Conservation (phyloP, 2,888 invertebrate species). For the Folsomia candida region DNA sequence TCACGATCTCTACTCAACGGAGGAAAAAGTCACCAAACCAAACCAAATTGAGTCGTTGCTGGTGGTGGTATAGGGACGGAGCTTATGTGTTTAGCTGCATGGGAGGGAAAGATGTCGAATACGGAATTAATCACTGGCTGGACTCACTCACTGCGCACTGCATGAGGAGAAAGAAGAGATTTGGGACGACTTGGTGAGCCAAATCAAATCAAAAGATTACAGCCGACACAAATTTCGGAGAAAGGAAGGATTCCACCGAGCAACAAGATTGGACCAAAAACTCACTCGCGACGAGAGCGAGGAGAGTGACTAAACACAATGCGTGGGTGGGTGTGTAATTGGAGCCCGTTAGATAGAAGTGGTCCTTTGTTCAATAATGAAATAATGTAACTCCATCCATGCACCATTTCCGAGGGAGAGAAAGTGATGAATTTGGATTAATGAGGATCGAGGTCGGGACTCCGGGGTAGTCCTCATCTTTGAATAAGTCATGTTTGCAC, state of each 20-base stretch:
- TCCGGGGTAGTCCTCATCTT: neutral
- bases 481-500: neutral
- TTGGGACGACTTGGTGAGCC: neutral
- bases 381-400: too few species aligned
- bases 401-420: too few species aligned
- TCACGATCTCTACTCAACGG: neutral
- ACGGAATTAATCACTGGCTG: neutral
- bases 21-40: neutral
- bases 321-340: too few species aligned
- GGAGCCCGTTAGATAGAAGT: too few species aligned
- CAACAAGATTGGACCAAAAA: too few species aligned
- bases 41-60: neutral
- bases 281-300: too few species aligned
- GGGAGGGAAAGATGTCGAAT: neutral
- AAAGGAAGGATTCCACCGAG: too few species aligned
- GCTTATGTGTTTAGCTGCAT: neutral
- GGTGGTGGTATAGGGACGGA: neutral
- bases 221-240: neutral
- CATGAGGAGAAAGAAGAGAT: too few species aligned
- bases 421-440: neutral
- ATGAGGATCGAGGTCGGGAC: neutral
- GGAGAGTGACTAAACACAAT: too few species aligned
- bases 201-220: neutral
- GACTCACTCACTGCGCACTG: neutral
- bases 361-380: too few species aligned